These are phyloP conservation scores for Scaptomyza flava DNA, from an alignment of 2,888 invertebrate genomes.

Conservation along the genomic window DNA sequence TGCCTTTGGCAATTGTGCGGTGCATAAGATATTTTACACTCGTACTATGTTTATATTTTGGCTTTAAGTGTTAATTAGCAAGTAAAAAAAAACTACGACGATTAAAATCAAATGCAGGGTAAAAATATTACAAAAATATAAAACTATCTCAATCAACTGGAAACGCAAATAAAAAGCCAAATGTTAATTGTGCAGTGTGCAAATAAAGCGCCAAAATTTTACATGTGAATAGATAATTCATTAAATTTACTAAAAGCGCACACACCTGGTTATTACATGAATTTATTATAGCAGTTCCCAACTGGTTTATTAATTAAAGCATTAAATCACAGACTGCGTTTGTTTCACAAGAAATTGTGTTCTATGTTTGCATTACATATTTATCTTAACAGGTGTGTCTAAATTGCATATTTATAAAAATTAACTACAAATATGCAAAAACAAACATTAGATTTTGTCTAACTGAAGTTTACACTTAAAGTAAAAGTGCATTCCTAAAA, in stretches of 20 bases:
- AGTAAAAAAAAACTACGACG: slow-evolving; percentile 5
- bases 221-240: neutral
- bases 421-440: slow-evolving; percentile 8
- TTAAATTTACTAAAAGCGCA: neutral
- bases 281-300: neutral
- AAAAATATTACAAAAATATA: neutral
- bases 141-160: neutral
- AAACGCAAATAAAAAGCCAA: too few species aligned
- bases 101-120: neutral
- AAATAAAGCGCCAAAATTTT: neutral
- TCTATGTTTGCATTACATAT: slow-evolving; percentile 27
- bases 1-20: slow-evolving; percentile 59
- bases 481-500: neutral
- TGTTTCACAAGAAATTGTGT: neutral
- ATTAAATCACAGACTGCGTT: neutral
- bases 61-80: neutral
- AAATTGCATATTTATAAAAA: slow-evolving; percentile 24
- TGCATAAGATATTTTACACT: slow-evolving; percentile 32
- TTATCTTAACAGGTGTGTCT: slow-evolving; percentile 48
- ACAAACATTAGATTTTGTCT: slow-evolving; percentile 10
- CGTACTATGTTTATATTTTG: neutral
- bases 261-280: neutral
- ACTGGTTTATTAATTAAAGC: neutral
- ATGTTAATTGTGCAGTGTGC: neutral
- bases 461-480: slow-evolving; percentile 1